Base-by-base conservation (phyloP, 2,888 invertebrate genomes). In the Alcis repandata region DNA sequence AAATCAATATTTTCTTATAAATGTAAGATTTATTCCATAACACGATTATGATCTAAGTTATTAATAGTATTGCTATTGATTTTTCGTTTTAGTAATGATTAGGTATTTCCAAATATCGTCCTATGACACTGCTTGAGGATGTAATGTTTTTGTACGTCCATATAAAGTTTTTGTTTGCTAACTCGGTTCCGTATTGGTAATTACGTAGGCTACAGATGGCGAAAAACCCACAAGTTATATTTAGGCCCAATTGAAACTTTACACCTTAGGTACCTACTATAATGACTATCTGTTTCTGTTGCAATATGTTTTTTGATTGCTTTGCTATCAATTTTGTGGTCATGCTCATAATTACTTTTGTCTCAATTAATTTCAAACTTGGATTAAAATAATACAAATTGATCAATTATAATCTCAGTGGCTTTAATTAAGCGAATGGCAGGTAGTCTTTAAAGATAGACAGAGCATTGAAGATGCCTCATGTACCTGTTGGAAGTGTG, bases 101-200 rank as follows among this genome's bases (percentile, higher is more conserved):
- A 22, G 27, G 7, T 32, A 32, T 32, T 32, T 2, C 4, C 17
- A 32, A 32, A 32, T 10, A 32, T 49, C 32, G 48, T 32, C 32
- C 32, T 27, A 32, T 32, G 33, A 41, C n/a, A 13, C 10, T 40
- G 8, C 38, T 27, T 27, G 27, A 40, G 11, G 27, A 46, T 45
- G 38, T 13, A n/a, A 15, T 32, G 53, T 59, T 63, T 63, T 53
- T 63, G 36, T 43, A 19, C 32, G 33, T 33, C 53, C 46, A 13
- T 49, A 20, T 58, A 15, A n/a, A 59, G 63, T 63, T 63, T 63
- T 63, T 63, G 53, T 54, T 63, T 59, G 46, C 46, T 0, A 9
- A 22, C 27, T 8, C n/a, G 54, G 53, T 59, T 56, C 61, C 61
- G 66, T 59, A 54, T 54, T 54, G 20, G 41, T 52, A 33, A 52